Evolutionary conservation across 2,888 invertebrate genomes (phyloP), one percentile per base, ranked within the genome.

Genomic region (Brachyptera risi): DNA sequence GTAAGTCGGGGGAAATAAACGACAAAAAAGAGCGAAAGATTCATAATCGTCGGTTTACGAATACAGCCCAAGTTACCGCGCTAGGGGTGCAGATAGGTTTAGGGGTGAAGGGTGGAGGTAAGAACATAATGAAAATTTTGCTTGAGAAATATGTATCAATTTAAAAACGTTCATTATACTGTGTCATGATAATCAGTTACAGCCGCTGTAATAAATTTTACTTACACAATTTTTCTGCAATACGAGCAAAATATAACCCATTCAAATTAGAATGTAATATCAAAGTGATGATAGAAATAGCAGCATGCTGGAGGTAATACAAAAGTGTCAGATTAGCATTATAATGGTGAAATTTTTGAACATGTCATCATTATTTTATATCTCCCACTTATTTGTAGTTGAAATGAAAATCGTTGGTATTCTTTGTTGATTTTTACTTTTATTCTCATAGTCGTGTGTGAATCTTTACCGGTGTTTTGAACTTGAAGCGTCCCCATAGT

Each of bases 41-140:
- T 17, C 15, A 17, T 17, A 54, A 54, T 19, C 37, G 35, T 54
- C 54, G 54, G 54, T 35, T 54, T 31, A 19, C 11, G 35, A 17
- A 17, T 54, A 37, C 17, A 44, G 15, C 3, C 21, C 3, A 3
- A 11, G 44, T 44, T 21, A 5, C 4, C 7, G 24, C 1, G 27
- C 3, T 31, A n/a, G 56, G 60, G 21, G 13, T 44, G 40, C 19
- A 40, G 26, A 21, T n/a, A n/a, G n/a, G n/a, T n/a, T n/a, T n/a
- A n/a, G 13, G 35, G 49, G 23, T 49, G 23, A 5, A 7, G 26
- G 37, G 21, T 5, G 23, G 21, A n/a, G 26, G 17, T 51, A 37
- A 54, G 35, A 17, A 58, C 38, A 47, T 61, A 61, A 61, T 61
- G 61, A 61, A 61, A 61, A 61, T 61, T 51, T 58, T 17, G 38